Base-by-base conservation (phyloP, 2,113 vertebrate species). In the Crypturellus undulatus region DNA sequence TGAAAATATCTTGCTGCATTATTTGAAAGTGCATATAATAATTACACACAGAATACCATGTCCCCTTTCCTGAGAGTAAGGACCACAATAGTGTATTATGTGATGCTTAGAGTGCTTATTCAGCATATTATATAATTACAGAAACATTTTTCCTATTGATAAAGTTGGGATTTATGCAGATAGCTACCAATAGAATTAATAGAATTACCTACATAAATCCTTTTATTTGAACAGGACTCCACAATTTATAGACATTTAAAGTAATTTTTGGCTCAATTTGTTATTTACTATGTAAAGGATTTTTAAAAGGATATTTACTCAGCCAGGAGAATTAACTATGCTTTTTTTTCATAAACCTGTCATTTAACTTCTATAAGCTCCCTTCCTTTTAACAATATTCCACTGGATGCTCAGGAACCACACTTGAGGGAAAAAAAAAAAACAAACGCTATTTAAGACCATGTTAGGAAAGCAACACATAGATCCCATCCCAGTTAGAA, bases 151-250 rank as follows among this genome's bases (percentile, higher is more conserved):
- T 75, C 9, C 8, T 43, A 10, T 52, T 58, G 52, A 58, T 84
- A 92, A 87, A 64, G 3, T 2, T 13, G 8, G 6, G 30, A 81
- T 92, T 81, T 87, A 58, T 76, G 47, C 62, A 92, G 70, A 65
- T 52, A 96, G 28, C 6, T 81, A 69, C 87, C 71, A 82, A 77
- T 43, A 36, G 6, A 6, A 54, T 62, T 84, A 81, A 84, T 24
- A 75, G 86, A 94, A 84, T 72, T 84, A 79, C 54, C 34, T 87
- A 20, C 52, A 69, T 92, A 89, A 87, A 72, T 86, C 11, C 18
- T 68, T 84, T 92, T 79, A 60, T 72, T 84, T 92, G 72, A 83
- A 68, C 22, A 64, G 5, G 6, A 38, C 32, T 76, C 47, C 19
- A 89, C 3, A 47, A 30, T 52, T 75, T 87, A 64, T 69, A 76